These are phyloP conservation scores for Eubucco bourcierii DNA, from an alignment of 2,113 vertebrate species.

Conservation along the genomic window DNA sequence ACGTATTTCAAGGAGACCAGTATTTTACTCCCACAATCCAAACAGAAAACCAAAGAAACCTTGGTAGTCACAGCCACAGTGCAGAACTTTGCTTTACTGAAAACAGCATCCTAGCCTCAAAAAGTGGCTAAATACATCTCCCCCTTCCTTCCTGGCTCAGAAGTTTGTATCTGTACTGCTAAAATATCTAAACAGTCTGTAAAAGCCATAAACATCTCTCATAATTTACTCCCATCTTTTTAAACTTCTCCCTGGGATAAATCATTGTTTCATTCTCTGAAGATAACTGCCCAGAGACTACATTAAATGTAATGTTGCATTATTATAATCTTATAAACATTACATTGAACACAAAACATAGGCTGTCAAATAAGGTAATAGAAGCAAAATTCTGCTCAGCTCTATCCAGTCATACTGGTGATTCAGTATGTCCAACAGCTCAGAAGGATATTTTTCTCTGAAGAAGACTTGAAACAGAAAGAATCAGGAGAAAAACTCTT, in stretches of 20 bases:
- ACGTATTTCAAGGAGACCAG: constrained; percentile 4
- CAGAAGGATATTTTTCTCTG: background rate
- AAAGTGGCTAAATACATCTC: background rate
- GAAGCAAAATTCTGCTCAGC: background rate
- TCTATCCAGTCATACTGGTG: background rate
- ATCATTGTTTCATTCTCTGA: background rate
- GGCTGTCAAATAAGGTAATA: background rate
- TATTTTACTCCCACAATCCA: constrained; percentile 6
- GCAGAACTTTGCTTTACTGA: background rate
- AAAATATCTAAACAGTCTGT: background rate
- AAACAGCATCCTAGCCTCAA: constrained; percentile 2
- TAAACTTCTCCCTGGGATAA: background rate
- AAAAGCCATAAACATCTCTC: constrained; percentile 15
- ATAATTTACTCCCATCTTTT: background rate
- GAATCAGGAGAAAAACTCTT: background rate
- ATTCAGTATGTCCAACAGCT: background rate
- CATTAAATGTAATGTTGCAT: background rate
- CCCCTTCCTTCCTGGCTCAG: background rate
- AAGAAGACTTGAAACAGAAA: background rate
- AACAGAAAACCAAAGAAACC: constrained; percentile 39
- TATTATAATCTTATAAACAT: background rate
- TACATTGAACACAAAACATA: background rate
- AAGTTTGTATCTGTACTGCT: background rate
- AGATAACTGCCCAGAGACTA: background rate
- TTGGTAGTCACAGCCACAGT: background rate